Percentiles rank a stretch among this genome's conserved stretches.
Conservation (phyloP, 2,888 invertebrate species). For the Ennomos erosarius region DNA sequence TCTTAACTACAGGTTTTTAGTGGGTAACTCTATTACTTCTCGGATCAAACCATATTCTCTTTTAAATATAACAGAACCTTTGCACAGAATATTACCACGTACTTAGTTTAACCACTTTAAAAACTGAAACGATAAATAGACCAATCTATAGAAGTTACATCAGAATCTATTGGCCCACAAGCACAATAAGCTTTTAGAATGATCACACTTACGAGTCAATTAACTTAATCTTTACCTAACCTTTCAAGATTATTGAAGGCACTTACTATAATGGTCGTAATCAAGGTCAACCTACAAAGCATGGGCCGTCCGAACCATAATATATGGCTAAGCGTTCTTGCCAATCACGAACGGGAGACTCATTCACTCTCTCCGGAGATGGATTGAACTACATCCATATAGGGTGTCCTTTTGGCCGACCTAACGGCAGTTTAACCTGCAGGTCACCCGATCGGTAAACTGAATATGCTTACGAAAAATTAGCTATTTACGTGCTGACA, state of each 20-base stretch:
- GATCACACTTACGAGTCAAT: constrained; percentile 2
- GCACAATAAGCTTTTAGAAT: constrained; percentile 5
- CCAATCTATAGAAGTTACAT: neutral
- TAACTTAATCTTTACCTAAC: constrained; percentile 25
- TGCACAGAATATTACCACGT: too few relatives aligned
- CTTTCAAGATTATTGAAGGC: constrained; percentile 14
- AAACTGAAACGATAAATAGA: too few relatives aligned
- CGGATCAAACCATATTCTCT: too few relatives aligned
- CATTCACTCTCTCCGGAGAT: constrained; percentile 32
- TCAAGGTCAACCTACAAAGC: constrained; percentile 29
- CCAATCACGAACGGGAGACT: constrained; percentile 27
- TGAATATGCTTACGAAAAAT: too few relatives aligned
- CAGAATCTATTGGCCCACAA: constrained; percentile 1
- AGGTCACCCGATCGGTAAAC: neutral
- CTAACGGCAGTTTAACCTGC: constrained; percentile 14
- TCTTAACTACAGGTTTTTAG: too few relatives aligned
- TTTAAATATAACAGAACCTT: too few relatives aligned
- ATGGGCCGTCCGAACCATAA: constrained; percentile 28
- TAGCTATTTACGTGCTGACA: too few relatives aligned
- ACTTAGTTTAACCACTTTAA: too few relatives aligned
- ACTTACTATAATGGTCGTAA: constrained; percentile 25
- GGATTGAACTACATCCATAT: constrained; percentile 35
- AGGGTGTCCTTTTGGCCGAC: constrained; percentile 26
- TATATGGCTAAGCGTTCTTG: constrained; percentile 28
- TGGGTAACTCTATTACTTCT: too few relatives aligned